Evolutionary conservation across 1,140 invertebrate genomes (phyloP).

Genomic region (Musca domestica): DNA sequence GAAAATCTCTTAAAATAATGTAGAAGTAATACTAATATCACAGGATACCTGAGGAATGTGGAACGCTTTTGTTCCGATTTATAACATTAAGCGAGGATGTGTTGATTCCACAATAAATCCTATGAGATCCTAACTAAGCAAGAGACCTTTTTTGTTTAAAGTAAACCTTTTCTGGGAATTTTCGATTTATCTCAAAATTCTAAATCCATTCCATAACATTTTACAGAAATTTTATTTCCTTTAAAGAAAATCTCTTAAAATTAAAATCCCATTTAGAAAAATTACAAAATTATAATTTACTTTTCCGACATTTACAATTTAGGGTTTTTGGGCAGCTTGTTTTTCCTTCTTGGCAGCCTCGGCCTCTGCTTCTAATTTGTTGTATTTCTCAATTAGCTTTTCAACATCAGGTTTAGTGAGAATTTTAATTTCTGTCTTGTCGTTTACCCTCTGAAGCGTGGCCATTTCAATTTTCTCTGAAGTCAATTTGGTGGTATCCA

Average conservation of each 20-base stretch:
- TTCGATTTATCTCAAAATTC: no score
- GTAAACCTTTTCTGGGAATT: no score
- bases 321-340: slow-evolving; percentile 32
- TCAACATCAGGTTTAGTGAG: slow-evolving; percentile 80
- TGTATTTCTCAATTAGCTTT: slow-evolving; percentile 82
- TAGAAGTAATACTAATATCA: no score
- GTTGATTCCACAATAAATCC: no score
- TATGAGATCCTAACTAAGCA: no score
- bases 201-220: background rate
- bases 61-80: no score
- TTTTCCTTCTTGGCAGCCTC: slow-evolving; percentile 77
- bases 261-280: background rate
- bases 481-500: slow-evolving; percentile 97
- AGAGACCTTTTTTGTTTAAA: no score
- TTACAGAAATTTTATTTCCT: slow-evolving; percentile 10
- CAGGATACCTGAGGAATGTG: no score
- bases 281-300: background rate
- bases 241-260: background rate
- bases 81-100: no score
- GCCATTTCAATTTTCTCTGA: slow-evolving; percentile 96
- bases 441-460: slow-evolving; percentile 79
- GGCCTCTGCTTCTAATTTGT: slow-evolving; percentile 82
- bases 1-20: no score
- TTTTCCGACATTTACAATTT: background rate
- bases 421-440: slow-evolving; percentile 82